phyloP scores from a whole-genome alignment of 1,140 invertebrate genomes.

The Drosophila setifemur region DNA sequence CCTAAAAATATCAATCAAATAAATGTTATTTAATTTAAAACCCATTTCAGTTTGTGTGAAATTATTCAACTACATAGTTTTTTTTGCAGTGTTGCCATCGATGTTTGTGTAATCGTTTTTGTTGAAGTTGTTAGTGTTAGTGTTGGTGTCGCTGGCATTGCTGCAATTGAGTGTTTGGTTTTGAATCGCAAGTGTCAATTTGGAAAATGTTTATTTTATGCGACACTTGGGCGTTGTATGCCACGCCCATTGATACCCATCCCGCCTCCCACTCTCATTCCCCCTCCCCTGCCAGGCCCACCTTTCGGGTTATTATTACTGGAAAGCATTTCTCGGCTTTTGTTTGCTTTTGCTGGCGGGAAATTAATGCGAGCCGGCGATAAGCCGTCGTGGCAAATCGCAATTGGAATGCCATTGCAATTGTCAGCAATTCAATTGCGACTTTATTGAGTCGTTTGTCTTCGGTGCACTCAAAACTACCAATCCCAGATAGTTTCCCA shows the following conservation, averaged over 20 bases:
- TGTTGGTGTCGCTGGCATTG: conserved; percentile 42
- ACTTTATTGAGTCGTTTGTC: conserved; percentile 51
- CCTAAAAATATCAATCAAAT: too few relatives aligned
- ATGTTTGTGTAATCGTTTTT: background rate
- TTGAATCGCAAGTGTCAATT: conserved; percentile 79
- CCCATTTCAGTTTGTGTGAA: too few relatives aligned
- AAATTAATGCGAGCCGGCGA: conserved; percentile 23
- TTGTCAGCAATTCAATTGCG: conserved; percentile 71
- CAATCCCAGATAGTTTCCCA: background rate
- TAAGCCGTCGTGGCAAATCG: conserved; percentile 27
- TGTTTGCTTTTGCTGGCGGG: background rate
- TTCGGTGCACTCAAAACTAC: background rate
- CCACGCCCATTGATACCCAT: conserved; percentile 36
- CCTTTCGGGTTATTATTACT: background rate
- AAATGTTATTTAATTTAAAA: too few relatives aligned
- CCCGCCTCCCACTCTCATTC: too few relatives aligned
- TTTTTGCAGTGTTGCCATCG: background rate
- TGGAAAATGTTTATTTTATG: conserved; percentile 78
- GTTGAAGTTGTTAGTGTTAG: conserved; percentile 4
- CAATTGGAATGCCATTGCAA: conserved; percentile 58
- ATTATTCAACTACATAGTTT: background rate
- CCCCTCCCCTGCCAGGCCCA: background rate
- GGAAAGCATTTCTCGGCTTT: background rate
- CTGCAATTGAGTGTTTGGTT: conserved; percentile 72
- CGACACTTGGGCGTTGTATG: conserved; percentile 50